These are phyloP conservation scores for Trachelus iudaicus DNA, from an alignment of 2,888 invertebrate species.

Conservation along the genomic window DNA sequence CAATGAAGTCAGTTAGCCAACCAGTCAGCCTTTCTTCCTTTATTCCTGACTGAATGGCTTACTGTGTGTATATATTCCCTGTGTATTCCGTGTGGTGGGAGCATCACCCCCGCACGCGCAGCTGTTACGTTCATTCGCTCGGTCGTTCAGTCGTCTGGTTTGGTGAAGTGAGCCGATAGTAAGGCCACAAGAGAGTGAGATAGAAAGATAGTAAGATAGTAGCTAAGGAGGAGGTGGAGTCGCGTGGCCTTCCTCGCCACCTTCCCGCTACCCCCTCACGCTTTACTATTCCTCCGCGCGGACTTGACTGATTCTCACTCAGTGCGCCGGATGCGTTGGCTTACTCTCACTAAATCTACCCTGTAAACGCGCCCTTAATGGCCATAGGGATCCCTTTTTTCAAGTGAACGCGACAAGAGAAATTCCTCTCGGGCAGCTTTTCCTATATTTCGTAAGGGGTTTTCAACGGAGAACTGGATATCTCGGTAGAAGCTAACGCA, in stretches of 20 bases:
- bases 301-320: slow-evolving; percentile 23
- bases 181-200: not conserved
- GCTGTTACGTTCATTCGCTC: not conserved
- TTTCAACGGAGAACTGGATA: not conserved
- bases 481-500: not conserved
- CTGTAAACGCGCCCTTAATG: slow-evolving; percentile 29
- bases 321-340: slow-evolving; percentile 23
- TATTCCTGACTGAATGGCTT: not conserved
- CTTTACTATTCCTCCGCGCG: slow-evolving; percentile 4
- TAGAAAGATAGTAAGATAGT: not conserved
- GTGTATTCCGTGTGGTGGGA: not conserved
- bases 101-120: not conserved
- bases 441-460: not conserved
- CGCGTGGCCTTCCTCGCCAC: not conserved
- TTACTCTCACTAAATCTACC: slow-evolving; percentile 32
- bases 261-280: not conserved
- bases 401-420: not conserved
- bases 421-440: not conserved
- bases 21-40: not conserved
- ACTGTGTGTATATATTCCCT: not conserved
- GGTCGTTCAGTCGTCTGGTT: not conserved
- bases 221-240: not conserved
- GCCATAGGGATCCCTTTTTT: slow-evolving; percentile 19
- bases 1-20: not conserved
- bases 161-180: not conserved